These are phyloP conservation scores for Scylla paramamosain DNA, from an alignment of 1,140 invertebrate species.

Conservation along the genomic window DNA sequence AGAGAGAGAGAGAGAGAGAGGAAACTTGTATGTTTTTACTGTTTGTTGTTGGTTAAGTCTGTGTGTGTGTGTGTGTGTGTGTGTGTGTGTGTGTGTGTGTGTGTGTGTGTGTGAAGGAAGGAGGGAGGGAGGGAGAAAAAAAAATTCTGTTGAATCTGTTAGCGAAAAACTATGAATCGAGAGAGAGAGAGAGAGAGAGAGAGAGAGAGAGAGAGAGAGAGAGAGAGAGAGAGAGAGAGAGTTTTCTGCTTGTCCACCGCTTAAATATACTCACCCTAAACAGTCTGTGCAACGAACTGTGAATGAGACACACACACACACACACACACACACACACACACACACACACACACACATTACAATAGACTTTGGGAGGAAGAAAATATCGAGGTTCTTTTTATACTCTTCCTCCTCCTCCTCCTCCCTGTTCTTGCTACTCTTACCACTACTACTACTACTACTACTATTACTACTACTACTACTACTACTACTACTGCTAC, in stretches of 20 bases:
- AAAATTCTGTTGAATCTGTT: no score
- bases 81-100: slow-evolving; percentile 18
- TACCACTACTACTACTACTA: neutral
- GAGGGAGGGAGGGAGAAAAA: neutral
- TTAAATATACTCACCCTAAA: neutral
- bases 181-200: no score
- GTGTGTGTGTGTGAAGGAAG: neutral
- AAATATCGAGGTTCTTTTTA: neutral
- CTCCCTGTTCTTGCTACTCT: neutral
- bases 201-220: neutral
- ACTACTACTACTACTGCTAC: neutral
- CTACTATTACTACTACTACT: neutral
- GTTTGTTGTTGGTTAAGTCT: no score
- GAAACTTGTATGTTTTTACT: no score
- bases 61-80: neutral
- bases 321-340: no score
- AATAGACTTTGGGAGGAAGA: neutral
- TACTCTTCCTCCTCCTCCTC: neutral
- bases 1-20: no score
- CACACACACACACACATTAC: no score
- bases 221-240: neutral
- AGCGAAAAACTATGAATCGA: no score
- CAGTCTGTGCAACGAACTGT: no score
- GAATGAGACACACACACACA: no score
- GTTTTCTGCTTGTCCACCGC: neutral